Evolutionary conservation across 2,113 vertebrate genomes (phyloP), one percentile per base, ranked within the genome.

Genomic region (Argyrosomus japonicus): DNA sequence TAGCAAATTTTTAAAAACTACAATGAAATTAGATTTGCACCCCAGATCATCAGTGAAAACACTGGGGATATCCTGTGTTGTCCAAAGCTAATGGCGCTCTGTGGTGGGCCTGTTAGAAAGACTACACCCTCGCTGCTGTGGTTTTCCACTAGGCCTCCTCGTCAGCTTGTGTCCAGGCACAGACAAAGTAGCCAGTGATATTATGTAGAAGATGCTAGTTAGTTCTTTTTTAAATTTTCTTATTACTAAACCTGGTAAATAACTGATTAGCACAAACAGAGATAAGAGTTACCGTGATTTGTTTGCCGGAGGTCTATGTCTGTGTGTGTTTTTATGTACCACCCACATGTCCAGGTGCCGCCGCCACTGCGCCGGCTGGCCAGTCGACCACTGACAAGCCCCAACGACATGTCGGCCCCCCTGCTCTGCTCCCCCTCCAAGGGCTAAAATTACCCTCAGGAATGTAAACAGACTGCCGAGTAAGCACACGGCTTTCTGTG

Each of bases 1-100:
- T 94, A 94, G 92, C 87, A 94, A 95, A 97, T 97, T 96, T 95
- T 95, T 93, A 94, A 96, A 96, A 96, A 97, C 95, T 94, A 95
- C 95, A 96, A 88, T 96, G 93, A 97, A 97, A 97, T 96, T 95
- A 93, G 96, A 98, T 98, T 97, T 97, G 94, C 89, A 85, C 95
- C 83, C 89, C 92, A 87, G 91, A 95, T 94, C 88, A 87, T 94
- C 88, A 87, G 92, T 91, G 93, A 87, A 95, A 95, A 95, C 91
- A 92, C 74, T 40, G 81, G 86, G 82, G 81, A 75, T 88, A 87
- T 94, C 93, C 75, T 61, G 89, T 83, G 92, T 92, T 89, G 89
- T 86, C 68, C 27, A 84, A 87, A 77, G 93, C 92, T 94, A 94
- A 89, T 94, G 91, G 81, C 36, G 92, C 91, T 43, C 93, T 91